Conservation (phyloP, 2,113 vertebrate genomes). For the Hiodon alosoides region DNA sequence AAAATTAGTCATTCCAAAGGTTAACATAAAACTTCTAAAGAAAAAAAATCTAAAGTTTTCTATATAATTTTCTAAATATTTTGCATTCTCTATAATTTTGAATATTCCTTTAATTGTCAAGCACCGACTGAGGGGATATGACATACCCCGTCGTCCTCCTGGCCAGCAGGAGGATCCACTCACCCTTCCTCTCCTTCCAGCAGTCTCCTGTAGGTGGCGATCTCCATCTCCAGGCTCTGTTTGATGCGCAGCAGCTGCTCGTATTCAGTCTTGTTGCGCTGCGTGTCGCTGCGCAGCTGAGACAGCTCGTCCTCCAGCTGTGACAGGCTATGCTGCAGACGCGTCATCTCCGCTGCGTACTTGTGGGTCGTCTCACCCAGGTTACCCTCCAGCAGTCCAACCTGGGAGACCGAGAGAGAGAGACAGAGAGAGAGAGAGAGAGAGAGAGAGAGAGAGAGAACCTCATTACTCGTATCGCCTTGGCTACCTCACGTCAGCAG, state of each 20-base stretch:
- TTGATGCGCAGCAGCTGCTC: conserved; percentile 72
- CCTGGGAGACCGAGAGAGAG: conserved; percentile 30
- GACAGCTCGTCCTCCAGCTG: conserved; percentile 66
- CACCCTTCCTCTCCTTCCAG: conserved; percentile 69
- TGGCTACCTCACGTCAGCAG: neutral
- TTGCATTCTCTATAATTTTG: neutral
- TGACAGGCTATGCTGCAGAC: conserved; percentile 54
- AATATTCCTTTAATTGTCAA: too few relatives aligned
- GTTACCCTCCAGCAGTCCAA: conserved; percentile 63
- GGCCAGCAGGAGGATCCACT: conserved; percentile 17
- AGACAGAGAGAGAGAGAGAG: neutral
- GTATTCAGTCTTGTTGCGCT: conserved; percentile 68
- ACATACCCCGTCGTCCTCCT: too few relatives aligned
- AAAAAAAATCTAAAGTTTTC: too few relatives aligned
- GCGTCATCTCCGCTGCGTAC: conserved; percentile 60
- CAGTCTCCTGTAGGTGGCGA: conserved; percentile 70
- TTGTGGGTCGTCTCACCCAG: conserved; percentile 58
- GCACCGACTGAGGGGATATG: too few relatives aligned
- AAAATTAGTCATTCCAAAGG: too few relatives aligned
- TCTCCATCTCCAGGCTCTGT: conserved; percentile 73
- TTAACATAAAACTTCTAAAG: too few relatives aligned
- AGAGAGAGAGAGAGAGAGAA: neutral
- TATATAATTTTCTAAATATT: too few relatives aligned
- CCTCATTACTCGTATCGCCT: neutral
- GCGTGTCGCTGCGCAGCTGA: conserved; percentile 67